Percentiles rank a stretch among this genome's conserved stretches.
Conservation (phyloP, 2,113 vertebrate genomes). For the Oenanthe oenanthe region DNA sequence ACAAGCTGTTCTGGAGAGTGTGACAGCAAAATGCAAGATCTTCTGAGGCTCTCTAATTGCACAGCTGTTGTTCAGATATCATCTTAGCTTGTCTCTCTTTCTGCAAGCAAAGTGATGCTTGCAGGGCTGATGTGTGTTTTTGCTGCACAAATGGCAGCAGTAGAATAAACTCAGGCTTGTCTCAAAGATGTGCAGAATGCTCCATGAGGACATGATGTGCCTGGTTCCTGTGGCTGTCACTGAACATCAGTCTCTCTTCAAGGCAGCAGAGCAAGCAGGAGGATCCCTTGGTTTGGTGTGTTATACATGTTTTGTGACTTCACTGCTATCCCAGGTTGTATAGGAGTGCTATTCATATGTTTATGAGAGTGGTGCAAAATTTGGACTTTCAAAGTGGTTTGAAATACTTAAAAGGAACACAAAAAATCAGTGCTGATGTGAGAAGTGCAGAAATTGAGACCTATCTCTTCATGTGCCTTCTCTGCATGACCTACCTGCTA, state of each 20-base stretch:
- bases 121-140: not conserved
- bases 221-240: not conserved
- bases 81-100: not conserved
- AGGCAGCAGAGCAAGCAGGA: not conserved
- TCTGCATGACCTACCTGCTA: not conserved
- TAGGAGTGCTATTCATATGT: rapidly evolving
- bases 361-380: not conserved
- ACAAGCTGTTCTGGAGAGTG: rapidly evolving
- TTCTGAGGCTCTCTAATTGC: not conserved
- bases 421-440: not conserved
- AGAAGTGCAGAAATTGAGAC: not conserved
- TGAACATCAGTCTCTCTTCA: not conserved
- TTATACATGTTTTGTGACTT: not conserved
- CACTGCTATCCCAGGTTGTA: rapidly evolving
- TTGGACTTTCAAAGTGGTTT: not conserved
- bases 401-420: not conserved
- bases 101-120: not conserved
- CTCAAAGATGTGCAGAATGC: not conserved
- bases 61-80: not conserved
- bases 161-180: not conserved
- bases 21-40: not conserved
- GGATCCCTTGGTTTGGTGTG: not conserved
- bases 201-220: rapidly evolving
- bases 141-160: not conserved
- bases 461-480: not conserved